Percentiles rank a stretch among this genome's conserved stretches.
Evolutionary conservation across 2,113 vertebrate species (phyloP).

Genomic region (Indri indri): DNA sequence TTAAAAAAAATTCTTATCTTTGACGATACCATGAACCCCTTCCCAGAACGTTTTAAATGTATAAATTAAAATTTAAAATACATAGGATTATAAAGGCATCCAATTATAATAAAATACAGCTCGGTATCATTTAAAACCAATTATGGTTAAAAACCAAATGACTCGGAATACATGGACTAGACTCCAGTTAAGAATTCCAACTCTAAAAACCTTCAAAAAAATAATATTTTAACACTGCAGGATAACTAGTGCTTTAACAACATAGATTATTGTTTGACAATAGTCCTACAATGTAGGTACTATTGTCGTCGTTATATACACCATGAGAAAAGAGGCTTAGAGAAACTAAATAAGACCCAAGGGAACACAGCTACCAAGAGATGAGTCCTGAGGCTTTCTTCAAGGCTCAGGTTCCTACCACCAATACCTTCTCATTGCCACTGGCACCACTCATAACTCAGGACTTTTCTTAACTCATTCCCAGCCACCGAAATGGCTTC

Average conservation of each 20-base stretch:
- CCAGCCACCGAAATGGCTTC: not conserved
- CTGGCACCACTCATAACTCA: not conserved
- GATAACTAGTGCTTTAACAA: not conserved
- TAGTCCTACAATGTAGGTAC: not conserved
- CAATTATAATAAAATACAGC: not conserved
- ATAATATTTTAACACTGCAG: not conserved
- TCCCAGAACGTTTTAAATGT: not conserved
- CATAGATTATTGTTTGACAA: not conserved
- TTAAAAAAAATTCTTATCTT: not conserved
- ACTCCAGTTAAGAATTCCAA: not conserved
- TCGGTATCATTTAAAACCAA: not conserved
- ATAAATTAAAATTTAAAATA: not conserved
- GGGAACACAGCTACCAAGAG: not conserved
- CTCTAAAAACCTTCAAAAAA: slow-evolving; percentile 22
- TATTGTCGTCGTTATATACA: not conserved
- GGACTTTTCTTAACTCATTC: not conserved
- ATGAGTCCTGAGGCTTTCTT: not conserved
- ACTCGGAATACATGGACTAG: not conserved
- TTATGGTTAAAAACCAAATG: not conserved
- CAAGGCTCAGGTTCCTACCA: not conserved
- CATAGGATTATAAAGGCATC: not conserved
- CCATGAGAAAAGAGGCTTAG: not conserved
- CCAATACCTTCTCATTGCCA: not conserved
- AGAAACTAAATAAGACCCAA: not conserved
- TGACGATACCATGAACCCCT: not conserved